These are phyloP conservation scores for Philotrypesis tridentata DNA, from an alignment of 1,140 invertebrate species.

Conservation along the genomic window DNA sequence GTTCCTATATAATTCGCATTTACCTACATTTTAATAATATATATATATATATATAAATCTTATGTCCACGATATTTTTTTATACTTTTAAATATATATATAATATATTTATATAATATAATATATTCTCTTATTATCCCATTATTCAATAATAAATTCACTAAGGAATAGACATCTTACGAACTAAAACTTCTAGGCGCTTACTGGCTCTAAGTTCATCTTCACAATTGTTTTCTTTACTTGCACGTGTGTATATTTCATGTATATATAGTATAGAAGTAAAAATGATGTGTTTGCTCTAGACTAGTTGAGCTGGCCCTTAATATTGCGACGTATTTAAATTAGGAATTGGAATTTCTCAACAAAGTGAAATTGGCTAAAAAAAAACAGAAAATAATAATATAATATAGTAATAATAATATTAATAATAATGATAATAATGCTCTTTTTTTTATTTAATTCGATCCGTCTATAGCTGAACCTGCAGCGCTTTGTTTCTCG, in stretches of 20 bases:
- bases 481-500: constrained; percentile 57
- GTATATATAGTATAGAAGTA: constrained; percentile 40
- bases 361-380: constrained; percentile 66
- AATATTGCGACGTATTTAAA: constrained; percentile 61
- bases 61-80: constrained; percentile 29
- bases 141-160: constrained; percentile 54
- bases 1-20: constrained; percentile 56
- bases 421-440: constrained; percentile 36
- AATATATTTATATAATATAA: constrained; percentile 48
- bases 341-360: constrained; percentile 64
- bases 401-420: constrained; percentile 48
- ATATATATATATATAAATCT: constrained; percentile 26
- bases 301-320: constrained; percentile 74
- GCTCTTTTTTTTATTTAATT: constrained; percentile 31
- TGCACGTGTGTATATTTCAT: not conserved
- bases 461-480: constrained; percentile 59
- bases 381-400: constrained; percentile 57
- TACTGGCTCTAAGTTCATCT: constrained; percentile 66
- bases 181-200: constrained; percentile 46
- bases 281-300: constrained; percentile 68
- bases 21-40: constrained; percentile 36
- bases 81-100: constrained; percentile 48
- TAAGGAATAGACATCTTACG: constrained; percentile 48
- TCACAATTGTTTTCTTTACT: constrained; percentile 55
- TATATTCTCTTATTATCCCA: constrained; percentile 53